phyloP scores from a whole-genome alignment of 2,888 invertebrate species.

The Xestia c-nigrum region DNA sequence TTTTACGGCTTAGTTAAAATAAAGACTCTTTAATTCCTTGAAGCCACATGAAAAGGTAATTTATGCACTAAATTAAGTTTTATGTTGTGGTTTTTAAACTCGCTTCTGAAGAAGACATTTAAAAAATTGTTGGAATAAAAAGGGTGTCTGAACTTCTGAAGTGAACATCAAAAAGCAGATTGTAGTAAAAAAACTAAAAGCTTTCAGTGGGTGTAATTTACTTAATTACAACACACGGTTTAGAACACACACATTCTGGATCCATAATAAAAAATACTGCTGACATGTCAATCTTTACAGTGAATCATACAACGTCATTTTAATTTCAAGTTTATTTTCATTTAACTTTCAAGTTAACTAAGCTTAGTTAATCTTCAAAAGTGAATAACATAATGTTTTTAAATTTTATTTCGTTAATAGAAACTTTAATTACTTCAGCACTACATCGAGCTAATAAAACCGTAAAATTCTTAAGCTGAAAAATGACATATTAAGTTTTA shows the following conservation, averaged over 20 bases:
- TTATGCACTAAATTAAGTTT: conserved; percentile 55
- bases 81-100: conserved; percentile 48
- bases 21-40: conserved; percentile 51
- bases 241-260: conserved; percentile 50
- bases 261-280: conserved; percentile 4
- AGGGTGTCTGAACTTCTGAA: conserved; percentile 46
- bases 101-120: conserved; percentile 49
- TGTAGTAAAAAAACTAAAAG: conserved; percentile 70
- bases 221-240: conserved; percentile 70
- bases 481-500: too few relatives aligned
- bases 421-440: conserved; percentile 4
- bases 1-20: conserved; percentile 58
- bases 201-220: conserved; percentile 65
- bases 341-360: not conserved
- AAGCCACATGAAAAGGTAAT: conserved; percentile 53
- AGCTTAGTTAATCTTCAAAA: not conserved
- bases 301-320: not conserved
- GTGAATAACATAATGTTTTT: not conserved
- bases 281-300: conserved; percentile 27
- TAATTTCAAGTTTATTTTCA: not conserved
- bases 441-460: not conserved
- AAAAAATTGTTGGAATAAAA: conserved; percentile 62
- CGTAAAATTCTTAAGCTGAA: conserved; percentile 8
- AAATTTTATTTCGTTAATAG: conserved; percentile 25
- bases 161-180: conserved; percentile 68